phyloP scores from a whole-genome alignment of 1,140 invertebrate genomes.

The Drosophila ogumai region DNA sequence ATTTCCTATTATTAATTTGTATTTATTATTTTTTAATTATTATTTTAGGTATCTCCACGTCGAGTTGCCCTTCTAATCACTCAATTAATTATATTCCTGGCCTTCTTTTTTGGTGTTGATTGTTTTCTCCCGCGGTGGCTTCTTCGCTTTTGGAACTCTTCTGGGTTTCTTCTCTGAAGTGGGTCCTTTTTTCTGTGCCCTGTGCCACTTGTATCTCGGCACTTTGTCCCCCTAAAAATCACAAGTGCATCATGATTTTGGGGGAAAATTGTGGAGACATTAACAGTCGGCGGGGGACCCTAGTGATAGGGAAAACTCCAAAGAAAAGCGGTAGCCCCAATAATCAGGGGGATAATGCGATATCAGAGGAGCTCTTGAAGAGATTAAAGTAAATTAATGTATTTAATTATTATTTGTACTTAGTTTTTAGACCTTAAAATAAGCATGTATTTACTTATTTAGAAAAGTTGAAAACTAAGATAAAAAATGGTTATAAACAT shows the following conservation, averaged over 20 bases:
- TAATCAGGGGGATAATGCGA: neutral
- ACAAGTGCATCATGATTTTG: constrained; percentile 26
- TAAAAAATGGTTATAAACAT: too few species aligned
- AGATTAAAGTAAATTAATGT: neutral
- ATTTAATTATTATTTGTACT: neutral
- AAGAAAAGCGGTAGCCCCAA: neutral
- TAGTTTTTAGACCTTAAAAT: neutral
- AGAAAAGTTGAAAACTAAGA: too few species aligned
- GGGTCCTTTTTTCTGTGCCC: constrained; percentile 53
- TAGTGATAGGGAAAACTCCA: neutral
- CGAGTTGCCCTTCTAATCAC: neutral
- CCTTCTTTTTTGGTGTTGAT: constrained; percentile 32
- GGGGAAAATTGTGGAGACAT: constrained; percentile 2
- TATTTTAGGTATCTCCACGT: neutral
- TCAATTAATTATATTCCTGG: constrained; percentile 8
- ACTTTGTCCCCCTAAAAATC: constrained; percentile 25
- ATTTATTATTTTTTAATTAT: neutral
- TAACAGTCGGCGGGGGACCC: constrained; percentile 1
- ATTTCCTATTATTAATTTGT: neutral
- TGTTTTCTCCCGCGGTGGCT: constrained; percentile 45
- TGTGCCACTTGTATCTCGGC: constrained; percentile 55
- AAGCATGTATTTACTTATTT: too few species aligned
- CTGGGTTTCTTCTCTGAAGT: constrained; percentile 38
- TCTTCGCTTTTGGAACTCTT: constrained; percentile 20
- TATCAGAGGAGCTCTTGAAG: neutral